Evolutionary conservation across 1,140 invertebrate species (phyloP).

Genomic region (Drosophila nebulosa): DNA sequence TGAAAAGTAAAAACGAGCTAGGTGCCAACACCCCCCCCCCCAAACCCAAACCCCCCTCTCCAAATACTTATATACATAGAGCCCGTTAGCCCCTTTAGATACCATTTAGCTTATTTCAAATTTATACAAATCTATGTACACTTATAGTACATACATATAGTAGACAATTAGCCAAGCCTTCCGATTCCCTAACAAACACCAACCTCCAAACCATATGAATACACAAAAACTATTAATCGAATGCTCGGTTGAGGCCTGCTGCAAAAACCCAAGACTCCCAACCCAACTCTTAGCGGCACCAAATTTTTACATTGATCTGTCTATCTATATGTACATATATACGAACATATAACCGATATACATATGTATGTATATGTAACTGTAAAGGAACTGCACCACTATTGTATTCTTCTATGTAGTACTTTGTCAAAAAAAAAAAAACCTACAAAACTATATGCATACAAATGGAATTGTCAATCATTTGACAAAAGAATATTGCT

Average conservation of each 20-base stretch:
- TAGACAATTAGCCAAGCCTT: not conserved
- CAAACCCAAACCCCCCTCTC: not conserved
- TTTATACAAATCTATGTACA: not conserved
- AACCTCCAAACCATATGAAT: not conserved
- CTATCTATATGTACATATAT: not conserved
- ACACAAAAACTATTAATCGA: not conserved
- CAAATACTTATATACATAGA: too few relatives aligned
- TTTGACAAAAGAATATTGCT: slow-evolving; percentile 62
- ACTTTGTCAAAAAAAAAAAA: slow-evolving; percentile 39
- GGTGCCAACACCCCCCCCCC: not conserved
- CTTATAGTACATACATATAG: not conserved
- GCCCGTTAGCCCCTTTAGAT: not conserved
- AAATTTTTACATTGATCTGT: not conserved
- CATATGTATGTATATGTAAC: not conserved
- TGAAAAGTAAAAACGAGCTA: not conserved
- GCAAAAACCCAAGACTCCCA: not conserved
- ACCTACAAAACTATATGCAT: not conserved
- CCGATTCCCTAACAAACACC: not conserved
- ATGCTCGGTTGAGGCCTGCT: not conserved
- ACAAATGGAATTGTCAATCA: slow-evolving; percentile 55
- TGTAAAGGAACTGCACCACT: not conserved
- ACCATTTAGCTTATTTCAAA: not conserved
- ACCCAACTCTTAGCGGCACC: not conserved
- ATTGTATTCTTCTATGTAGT: not conserved
- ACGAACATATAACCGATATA: not conserved